Conservation (phyloP, 2,888 invertebrate species). For the Ennomos erosarius region DNA sequence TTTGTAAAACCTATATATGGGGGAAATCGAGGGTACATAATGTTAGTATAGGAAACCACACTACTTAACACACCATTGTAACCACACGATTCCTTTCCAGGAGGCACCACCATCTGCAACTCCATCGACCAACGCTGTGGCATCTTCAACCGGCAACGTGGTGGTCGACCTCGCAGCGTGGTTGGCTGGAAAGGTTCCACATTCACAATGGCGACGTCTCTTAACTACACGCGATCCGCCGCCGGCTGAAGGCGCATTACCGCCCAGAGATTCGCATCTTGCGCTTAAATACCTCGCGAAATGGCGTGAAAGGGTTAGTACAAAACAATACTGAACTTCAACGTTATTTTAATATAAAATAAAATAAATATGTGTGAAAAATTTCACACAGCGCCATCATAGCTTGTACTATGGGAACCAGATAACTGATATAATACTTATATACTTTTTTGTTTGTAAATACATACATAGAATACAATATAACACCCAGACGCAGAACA, state of each 20-base stretch:
- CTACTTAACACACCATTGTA: too few relatives aligned
- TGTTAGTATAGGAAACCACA: too few relatives aligned
- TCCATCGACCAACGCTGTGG: constrained; percentile 51
- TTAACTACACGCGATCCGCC: constrained; percentile 40
- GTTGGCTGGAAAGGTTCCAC: constrained; percentile 74
- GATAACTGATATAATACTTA: too few relatives aligned
- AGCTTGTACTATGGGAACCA: too few relatives aligned
- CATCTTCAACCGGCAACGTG: constrained; percentile 64
- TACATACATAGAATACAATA: too few relatives aligned
- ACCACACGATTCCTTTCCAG: constrained; percentile 9
- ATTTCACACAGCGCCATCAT: too few relatives aligned
- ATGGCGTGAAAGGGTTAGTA: constrained; percentile 71
- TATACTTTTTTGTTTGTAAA: too few relatives aligned
- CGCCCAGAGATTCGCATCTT: constrained; percentile 64
- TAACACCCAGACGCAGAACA: too few relatives aligned
- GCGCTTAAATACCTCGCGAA: constrained; percentile 73
- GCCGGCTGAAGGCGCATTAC: constrained; percentile 38
- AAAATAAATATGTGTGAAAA: too few relatives aligned
- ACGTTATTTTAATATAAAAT: neutral
- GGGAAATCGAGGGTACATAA: too few relatives aligned
- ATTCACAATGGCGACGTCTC: constrained; percentile 71
- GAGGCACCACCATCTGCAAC: constrained; percentile 28
- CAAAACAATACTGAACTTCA: neutral
- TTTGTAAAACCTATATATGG: neutral
- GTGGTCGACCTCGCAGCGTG: constrained; percentile 84